Evolutionary conservation across 2,797 vertebrate species (phyloP), one percentile per base, ranked within the genome.

Genomic region (Chloroceryle inda): DNA sequence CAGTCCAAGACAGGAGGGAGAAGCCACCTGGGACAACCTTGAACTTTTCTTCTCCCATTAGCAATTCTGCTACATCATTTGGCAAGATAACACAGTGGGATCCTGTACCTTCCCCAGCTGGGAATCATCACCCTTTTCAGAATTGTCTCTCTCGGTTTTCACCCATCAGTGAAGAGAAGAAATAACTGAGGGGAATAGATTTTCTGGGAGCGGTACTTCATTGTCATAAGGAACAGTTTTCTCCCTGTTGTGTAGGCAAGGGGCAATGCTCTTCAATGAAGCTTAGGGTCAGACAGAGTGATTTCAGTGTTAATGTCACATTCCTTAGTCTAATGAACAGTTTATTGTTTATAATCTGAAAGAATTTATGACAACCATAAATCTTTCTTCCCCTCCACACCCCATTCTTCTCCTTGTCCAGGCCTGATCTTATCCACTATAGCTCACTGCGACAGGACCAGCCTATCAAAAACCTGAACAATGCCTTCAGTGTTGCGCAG

Each of bases 391-490:
- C 29, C 8, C 4, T 75, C 35, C 33, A 31, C 31, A 1, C 14
- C 44, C 37, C 50, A 33, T 63, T 76, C 13, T 42, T 76, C 38
- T 93, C 78, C 52, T 87, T 94, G 35, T 9, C 50, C 94, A 99
- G 99, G 91, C 98, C 99, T 49, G 99, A 99, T 93, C 98, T 99
- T 42, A 98, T 99, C 40, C 97, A 98, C 82, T 99, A 99, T 37
- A 67, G 91, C 44, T 98, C 96, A n/a, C 96, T 99, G 89, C 78
- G 49, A 13, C 97, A 81, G 2, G 97, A 98, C 8, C 95, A 98
- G 47, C 96, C 98, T 1, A 96, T 97, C 45, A 94, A 92, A 47
- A 99, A 98, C 97, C 97, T 99, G 44, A 96, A 97, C 58, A 98
- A 98, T 21, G 99, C 99, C 49, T 99, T 99, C 86, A 29, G 58